Percentiles rank a stretch among this genome's conserved stretches.
Conservation (phyloP, 1,140 invertebrate species). For the Sesamia nonagrioides region DNA sequence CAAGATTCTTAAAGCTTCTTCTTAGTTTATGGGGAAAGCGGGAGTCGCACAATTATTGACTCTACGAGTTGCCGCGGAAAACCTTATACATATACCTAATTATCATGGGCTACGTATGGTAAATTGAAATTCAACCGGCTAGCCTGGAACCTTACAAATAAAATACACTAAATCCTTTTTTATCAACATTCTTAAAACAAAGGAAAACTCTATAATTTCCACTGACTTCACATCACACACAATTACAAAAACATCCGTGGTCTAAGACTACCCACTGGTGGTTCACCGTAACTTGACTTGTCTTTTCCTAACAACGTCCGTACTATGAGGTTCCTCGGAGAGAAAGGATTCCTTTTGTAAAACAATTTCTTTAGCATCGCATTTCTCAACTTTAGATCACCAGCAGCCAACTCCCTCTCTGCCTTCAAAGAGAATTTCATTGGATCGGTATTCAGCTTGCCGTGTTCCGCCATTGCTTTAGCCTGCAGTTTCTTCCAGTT, state of each 20-base stretch:
- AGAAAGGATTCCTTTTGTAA: constrained; percentile 81
- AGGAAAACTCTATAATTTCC: constrained; percentile 49
- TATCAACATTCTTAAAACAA: constrained; percentile 52
- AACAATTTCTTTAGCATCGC: constrained; percentile 78
- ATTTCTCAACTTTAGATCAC: constrained; percentile 72
- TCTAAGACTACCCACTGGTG: constrained; percentile 62
- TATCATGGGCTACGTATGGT: too few relatives aligned
- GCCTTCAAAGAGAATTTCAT: constrained; percentile 65
- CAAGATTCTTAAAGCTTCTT: too few relatives aligned
- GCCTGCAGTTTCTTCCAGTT: constrained; percentile 70
- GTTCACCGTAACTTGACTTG: constrained; percentile 69
- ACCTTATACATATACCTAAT: too few relatives aligned
- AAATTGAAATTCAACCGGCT: too few relatives aligned
- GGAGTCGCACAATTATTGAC: too few relatives aligned
- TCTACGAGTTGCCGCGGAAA: too few relatives aligned
- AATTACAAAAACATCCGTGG: constrained; percentile 72
- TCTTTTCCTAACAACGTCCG: constrained; percentile 76
- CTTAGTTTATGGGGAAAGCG: too few relatives aligned
- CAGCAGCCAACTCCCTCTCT: constrained; percentile 69
- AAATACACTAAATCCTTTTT: constrained; percentile 59
- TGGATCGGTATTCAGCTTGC: constrained; percentile 51
- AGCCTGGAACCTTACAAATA: constrained; percentile 30
- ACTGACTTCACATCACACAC: constrained; percentile 32
- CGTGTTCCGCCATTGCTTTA: constrained; percentile 60
- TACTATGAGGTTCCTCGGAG: constrained; percentile 73